Evolutionary conservation across 92 coral and sea anemone species (phyloP), one percentile per base, ranked within the genome.

Genomic region (Pocillopora meandrina): DNA sequence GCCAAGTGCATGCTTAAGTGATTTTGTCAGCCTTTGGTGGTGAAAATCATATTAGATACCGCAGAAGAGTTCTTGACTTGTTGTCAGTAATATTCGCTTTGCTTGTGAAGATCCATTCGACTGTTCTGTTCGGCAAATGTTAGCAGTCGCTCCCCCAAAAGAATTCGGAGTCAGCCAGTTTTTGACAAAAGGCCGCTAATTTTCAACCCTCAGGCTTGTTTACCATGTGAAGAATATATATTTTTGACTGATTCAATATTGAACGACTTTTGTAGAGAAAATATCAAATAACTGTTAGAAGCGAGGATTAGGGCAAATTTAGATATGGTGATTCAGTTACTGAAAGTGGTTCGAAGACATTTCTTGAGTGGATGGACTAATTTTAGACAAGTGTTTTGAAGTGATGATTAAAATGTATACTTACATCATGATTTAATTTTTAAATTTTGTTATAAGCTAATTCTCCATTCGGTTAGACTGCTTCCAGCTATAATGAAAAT

Each of bases 211-310:
- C 7, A 23, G 56, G 60, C 17, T 76, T 76, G 9, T 5, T 34
- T 7, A 21, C 52, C 52, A 42, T 42, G 52, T 7, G 52, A 42
- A 42, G 8, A 57, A 59, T 13, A 55, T 21, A 11, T 21, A 11
- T 55, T 52, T 74, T 2, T n/a, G 10, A 6, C 78, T 52, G n/a
- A 58, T 74, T 49, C 36, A 74, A 74, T 56, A 55, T 74, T 13
- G 65, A 31, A 68, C 61, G 17, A 52, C n/a, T 56, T 52, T 17
- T 65, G 52, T 74, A 23, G 14, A 26, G 42, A 74, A 42, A 42
- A 74, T 74, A 74, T 74, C 78, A 26, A 61, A 74, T 23, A 74
- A 74, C 64, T 26, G 65, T 75, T 75, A 21, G 65, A 56, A 26
- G 63, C 60, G 26, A 56, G 57, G 78, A 21, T 56, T 4, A 56